Evolutionary conservation across 1,140 invertebrate genomes (phyloP).

Genomic region (Pseudachorutes palmiensis): DNA sequence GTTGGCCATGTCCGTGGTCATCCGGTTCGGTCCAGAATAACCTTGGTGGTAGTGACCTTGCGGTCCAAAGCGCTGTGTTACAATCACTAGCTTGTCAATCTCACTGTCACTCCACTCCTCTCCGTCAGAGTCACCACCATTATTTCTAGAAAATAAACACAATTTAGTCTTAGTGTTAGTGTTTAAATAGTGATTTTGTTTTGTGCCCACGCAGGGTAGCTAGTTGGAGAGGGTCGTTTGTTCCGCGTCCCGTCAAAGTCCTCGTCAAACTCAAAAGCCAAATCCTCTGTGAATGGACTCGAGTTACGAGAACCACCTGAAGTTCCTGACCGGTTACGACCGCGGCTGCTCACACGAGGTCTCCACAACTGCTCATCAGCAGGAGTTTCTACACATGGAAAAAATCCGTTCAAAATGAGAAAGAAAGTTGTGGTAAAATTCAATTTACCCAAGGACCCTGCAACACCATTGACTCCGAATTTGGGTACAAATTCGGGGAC

Average conservation of each 20-base stretch:
- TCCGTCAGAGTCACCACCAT: slow-evolving; percentile 61
- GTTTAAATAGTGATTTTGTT: not conserved
- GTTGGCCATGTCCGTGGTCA: slow-evolving; percentile 55
- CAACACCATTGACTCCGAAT: not conserved
- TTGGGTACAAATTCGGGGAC: slow-evolving; percentile 67
- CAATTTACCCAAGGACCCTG: not conserved
- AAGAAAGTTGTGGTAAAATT: not conserved
- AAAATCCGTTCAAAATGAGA: not conserved
- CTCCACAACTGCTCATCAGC: slow-evolving; percentile 1
- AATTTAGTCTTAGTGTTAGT: not conserved
- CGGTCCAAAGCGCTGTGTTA: slow-evolving; percentile 64
- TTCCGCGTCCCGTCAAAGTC: slow-evolving; percentile 59
- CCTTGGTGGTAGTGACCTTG: slow-evolving; percentile 46
- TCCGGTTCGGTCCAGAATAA: slow-evolving; percentile 55
- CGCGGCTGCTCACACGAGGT: not conserved
- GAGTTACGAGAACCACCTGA: slow-evolving; percentile 29
- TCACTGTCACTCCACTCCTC: slow-evolving; percentile 81
- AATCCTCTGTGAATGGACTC: slow-evolving; percentile 66
- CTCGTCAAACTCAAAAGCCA: slow-evolving; percentile 96
- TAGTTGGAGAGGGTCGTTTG: slow-evolving; percentile 1
- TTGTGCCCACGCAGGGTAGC: not conserved
- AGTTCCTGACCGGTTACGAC: not conserved
- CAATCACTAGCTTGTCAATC: slow-evolving; percentile 89
- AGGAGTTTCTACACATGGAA: not conserved
- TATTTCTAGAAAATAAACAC: slow-evolving; percentile 40